Evolutionary conservation across 2,113 vertebrate genomes (phyloP).

Genomic region (Sinocyclocheilus anshuiensis): DNA sequence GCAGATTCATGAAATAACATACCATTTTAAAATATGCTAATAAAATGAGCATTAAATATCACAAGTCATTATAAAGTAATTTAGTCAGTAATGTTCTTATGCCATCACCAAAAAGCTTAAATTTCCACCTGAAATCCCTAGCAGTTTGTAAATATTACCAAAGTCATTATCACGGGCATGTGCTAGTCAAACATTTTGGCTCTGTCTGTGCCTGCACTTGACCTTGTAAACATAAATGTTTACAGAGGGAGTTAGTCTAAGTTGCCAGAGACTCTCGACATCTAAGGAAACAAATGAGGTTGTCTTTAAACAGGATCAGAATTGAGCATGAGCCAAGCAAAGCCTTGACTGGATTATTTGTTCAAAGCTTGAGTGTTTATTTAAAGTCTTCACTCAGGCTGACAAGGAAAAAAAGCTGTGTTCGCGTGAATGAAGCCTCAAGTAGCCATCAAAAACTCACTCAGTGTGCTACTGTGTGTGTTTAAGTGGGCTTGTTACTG

Average conservation of each 20-base stretch:
- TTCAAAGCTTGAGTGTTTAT: slow-evolving; percentile 62
- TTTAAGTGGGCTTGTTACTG: slow-evolving; percentile 27
- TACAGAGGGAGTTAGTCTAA: slow-evolving; percentile 84
- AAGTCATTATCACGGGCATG: background rate
- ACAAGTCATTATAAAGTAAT: background rate
- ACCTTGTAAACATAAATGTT: slow-evolving; percentile 91
- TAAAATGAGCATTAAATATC: background rate
- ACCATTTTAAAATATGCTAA: background rate
- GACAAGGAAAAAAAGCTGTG: slow-evolving; percentile 19
- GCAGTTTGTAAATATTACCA: slow-evolving; percentile 21
- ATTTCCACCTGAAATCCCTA: background rate
- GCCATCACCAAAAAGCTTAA: background rate
- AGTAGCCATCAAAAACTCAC: slow-evolving; percentile 52
- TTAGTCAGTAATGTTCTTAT: background rate
- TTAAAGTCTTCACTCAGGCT: slow-evolving; percentile 55
- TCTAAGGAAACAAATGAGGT: slow-evolving; percentile 81
- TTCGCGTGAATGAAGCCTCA: slow-evolving; percentile 53
- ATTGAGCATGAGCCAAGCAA: slow-evolving; percentile 73
- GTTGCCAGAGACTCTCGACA: slow-evolving; percentile 85
- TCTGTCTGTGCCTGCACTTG: slow-evolving; percentile 84
- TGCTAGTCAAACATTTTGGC: background rate
- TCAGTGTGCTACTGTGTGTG: slow-evolving; percentile 33
- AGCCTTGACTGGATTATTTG: slow-evolving; percentile 55
- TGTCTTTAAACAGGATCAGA: slow-evolving; percentile 77
- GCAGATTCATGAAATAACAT: background rate